phyloP scores from a whole-genome alignment of 2,888 invertebrate species.

The Brachycybe producta region DNA sequence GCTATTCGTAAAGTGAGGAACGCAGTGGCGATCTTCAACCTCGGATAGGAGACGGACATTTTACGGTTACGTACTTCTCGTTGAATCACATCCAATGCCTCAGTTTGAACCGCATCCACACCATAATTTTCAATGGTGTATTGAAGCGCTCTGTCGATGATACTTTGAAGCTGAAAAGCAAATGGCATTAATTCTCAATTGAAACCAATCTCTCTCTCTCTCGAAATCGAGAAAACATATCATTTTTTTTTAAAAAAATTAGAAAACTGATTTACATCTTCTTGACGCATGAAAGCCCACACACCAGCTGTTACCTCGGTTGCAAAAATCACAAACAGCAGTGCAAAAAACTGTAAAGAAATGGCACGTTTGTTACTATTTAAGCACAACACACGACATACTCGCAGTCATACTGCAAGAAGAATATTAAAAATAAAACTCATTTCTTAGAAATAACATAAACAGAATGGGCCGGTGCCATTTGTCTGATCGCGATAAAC shows the following conservation, averaged over 20 bases:
- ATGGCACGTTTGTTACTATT: not conserved
- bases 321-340: conserved; percentile 60
- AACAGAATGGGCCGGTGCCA: too few species aligned
- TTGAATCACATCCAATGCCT: conserved; percentile 54
- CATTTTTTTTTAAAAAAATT: not conserved
- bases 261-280: conserved; percentile 30
- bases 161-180: conserved; percentile 41
- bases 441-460: too few species aligned
- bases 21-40: too few species aligned
- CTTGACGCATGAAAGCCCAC: conserved; percentile 59
- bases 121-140: conserved; percentile 51
- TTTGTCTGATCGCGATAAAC: too few species aligned
- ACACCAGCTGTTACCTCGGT: conserved; percentile 63
- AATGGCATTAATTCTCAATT: not conserved
- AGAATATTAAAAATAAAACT: too few species aligned
- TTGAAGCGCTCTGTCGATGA: conserved; percentile 49
- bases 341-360: conserved; percentile 57
- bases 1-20: too few species aligned
- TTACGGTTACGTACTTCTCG: conserved; percentile 35
- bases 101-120: conserved; percentile 36
- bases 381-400: not conserved
- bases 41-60: too few species aligned
- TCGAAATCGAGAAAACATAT: not conserved
- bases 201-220: not conserved
- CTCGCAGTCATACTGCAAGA: too few species aligned